Evolutionary conservation across 2,888 invertebrate species (phyloP), one percentile per base, ranked within the genome.

Genomic region (Spisula subtruncata): DNA sequence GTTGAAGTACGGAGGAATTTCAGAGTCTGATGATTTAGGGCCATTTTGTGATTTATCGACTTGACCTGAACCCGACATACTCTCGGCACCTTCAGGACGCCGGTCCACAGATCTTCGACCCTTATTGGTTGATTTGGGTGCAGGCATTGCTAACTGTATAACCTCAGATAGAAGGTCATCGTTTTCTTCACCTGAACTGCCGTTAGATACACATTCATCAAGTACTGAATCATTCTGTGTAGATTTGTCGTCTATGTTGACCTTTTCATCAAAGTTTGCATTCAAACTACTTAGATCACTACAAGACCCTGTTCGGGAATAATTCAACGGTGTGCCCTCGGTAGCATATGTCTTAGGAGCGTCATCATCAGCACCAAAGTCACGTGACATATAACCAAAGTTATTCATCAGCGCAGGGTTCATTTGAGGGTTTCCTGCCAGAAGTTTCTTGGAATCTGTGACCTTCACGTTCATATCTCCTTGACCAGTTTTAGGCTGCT

Each of bases 261-360:
- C 85, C 16, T 89, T 83, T 32, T 89, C 86, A 48, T 91, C 92
- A 56, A 87, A 90, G 54, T 93, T 93, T 29, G 92, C 90, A 12
- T 94, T 93, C 48, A 95, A 89, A 79, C 94, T 92, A 89, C 98
- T 98, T 87, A 99, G 97, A 94, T 98, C 98, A 97, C 98, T 98
- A 85, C 99, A 97, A 96, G 98, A 98, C 54, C 98, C 98, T 46
- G 98, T 98, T 29, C 98, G 98, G 0, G 98, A 98, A 97, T 98
- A 98, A 96, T 98, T 98, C 32, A 98, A 98, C 0, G 99, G 99
- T 0, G 99, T 99, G 93, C 98, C 98, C 97, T 99, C 99, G 95
- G 98, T 98, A 95, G 98, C 98, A 97, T 98, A 99, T 41, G 98
- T 98, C 14, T 98, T 97, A 89, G 97, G 95, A 96, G 97, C 97